Evolutionary conservation across 1,140 invertebrate genomes (phyloP).

Genomic region (Maniola jurtina): DNA sequence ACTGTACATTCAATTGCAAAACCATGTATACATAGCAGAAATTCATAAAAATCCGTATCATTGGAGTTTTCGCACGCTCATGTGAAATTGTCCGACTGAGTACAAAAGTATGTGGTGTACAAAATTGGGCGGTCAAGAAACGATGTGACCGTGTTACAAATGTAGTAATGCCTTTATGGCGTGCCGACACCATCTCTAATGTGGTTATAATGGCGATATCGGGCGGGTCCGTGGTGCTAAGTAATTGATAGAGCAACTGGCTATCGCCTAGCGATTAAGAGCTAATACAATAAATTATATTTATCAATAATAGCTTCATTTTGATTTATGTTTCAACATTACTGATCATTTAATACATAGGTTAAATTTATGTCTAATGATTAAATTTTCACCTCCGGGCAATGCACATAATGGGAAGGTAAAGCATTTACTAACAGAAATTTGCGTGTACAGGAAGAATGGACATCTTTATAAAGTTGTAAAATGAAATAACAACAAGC

Average conservation of each 20-base stretch:
- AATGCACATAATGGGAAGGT: constrained; percentile 5
- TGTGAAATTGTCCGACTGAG: constrained; percentile 50
- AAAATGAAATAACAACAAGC: constrained; percentile 28
- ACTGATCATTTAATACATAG: constrained; percentile 15
- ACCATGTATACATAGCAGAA: constrained; percentile 23
- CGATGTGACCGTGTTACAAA: constrained; percentile 74
- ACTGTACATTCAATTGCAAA: constrained; percentile 59
- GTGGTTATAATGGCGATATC: constrained; percentile 70
- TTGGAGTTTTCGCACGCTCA: constrained; percentile 60
- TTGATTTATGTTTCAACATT: constrained; percentile 19
- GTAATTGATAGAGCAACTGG: constrained; percentile 68
- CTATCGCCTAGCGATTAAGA: constrained; percentile 55
- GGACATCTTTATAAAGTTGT: constrained; percentile 25
- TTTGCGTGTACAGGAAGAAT: constrained; percentile 10
- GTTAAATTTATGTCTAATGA: background rate
- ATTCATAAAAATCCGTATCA: constrained; percentile 16
- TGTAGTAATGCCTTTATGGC: constrained; percentile 69
- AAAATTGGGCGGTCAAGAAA: constrained; percentile 68
- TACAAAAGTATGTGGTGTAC: constrained; percentile 57
- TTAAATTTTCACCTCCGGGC: background rate
- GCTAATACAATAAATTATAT: constrained; percentile 52
- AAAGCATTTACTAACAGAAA: constrained; percentile 10
- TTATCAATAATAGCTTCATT: constrained; percentile 45
- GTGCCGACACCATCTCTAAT: constrained; percentile 71
- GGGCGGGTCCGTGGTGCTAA: constrained; percentile 57